Evolutionary conservation across 2,888 invertebrate species (phyloP), one percentile per base, ranked within the genome.

Genomic region (Mythimna loreyi): DNA sequence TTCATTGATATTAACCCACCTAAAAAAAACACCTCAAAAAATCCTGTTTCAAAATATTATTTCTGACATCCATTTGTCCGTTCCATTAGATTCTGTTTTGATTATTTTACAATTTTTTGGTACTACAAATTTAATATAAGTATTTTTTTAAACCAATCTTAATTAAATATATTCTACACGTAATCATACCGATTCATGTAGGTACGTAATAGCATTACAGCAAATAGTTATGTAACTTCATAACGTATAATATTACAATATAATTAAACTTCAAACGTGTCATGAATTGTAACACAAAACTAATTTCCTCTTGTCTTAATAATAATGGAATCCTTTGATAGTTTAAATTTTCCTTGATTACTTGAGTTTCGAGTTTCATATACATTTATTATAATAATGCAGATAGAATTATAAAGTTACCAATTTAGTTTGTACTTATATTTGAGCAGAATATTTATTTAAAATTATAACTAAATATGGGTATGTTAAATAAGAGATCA

Each of bases 221-320:
- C 36, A 75, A 68, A 4, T 7, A 19, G 66, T 28, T 45, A n/a
- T 11, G 36, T 36, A 49, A 56, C 23, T 43, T 49, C 7, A 33
- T 25, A 49, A 56, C 36, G 55, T 59, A 49, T 64, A 13, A 60
- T 47, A 66, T 74, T 45, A 60, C 59, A 61, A 62, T 56, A 28
- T 70, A 70, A 67, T 64, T 64, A 61, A 16, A 67, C 50, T 64
- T 75, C 67, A 65, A 75, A 75, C 71, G 50, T 56, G 67, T 57
- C 43, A 59, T 36, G 60, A 65, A 53, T 79, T 61, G 57, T 50
- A 58, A 60, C n/a, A 67, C 55, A 65, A 58, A 83, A 74, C 66
- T 74, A 83, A 83, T 81, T 70, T 83, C 72, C 72, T 56, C 52
- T 53, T 67, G 69, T 77, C 65, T 66, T 28, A 28, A 40, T 58